A percentile compares a stretch with the other conserved stretches of the same genome.
Conservation (phyloP, 2,113 vertebrate genomes). For the Pontoporia blainvillei region DNA sequence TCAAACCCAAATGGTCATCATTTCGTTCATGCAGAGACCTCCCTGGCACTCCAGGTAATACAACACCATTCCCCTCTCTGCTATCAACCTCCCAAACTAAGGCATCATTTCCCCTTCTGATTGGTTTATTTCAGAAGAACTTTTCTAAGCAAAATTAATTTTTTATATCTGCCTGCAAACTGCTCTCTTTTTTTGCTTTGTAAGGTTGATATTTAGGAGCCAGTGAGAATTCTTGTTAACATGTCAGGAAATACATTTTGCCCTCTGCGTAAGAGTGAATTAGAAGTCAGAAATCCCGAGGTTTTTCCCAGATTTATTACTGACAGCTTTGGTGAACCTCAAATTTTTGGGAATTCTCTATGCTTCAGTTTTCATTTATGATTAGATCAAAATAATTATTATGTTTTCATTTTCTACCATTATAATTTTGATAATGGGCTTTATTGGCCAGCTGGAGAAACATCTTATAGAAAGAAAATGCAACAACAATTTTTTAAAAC, state of each 20-base stretch:
- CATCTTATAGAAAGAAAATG: neutral
- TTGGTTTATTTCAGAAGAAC: neutral
- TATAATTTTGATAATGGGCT: neutral
- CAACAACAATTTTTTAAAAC: neutral
- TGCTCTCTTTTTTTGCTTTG: neutral
- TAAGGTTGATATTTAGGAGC: neutral
- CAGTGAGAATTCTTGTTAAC: neutral
- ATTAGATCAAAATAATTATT: neutral
- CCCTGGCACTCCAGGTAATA: neutral
- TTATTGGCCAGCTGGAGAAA: neutral
- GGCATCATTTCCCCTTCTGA: neutral
- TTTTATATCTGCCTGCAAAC: neutral
- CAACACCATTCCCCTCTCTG: neutral
- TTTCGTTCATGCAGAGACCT: neutral
- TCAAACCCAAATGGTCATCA: neutral
- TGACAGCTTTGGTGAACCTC: neutral
- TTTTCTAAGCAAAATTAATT: neutral
- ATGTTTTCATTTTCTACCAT: neutral
- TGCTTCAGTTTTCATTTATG: neutral
- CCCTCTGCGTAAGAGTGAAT: neutral
- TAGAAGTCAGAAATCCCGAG: neutral
- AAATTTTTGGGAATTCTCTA: neutral
- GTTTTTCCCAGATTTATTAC: neutral
- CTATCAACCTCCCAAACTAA: neutral
- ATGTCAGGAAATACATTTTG: slow-evolving; percentile 14